Conservation (phyloP, 2,888 invertebrate genomes). For the Branchipolynoe longqiensis region DNA sequence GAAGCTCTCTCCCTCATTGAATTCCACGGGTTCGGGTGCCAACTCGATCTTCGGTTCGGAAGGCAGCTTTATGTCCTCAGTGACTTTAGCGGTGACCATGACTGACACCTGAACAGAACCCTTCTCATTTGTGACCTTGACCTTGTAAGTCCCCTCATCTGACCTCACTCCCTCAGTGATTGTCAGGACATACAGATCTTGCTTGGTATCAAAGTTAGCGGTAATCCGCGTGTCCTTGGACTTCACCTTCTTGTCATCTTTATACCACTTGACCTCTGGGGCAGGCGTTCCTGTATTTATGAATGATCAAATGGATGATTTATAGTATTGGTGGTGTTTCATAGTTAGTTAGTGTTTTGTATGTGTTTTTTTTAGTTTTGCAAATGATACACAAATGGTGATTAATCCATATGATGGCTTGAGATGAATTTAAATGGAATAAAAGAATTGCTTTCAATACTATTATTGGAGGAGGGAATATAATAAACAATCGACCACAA, state of each 20-base stretch:
- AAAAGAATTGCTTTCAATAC: too few relatives aligned
- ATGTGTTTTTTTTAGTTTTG: too few relatives aligned
- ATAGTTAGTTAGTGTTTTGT: too few relatives aligned
- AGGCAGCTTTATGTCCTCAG: neutral
- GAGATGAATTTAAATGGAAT: too few relatives aligned
- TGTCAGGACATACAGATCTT: constrained; percentile 60
- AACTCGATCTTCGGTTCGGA: constrained; percentile 25
- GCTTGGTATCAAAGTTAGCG: constrained; percentile 49
- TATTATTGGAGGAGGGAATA: too few relatives aligned
- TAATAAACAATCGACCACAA: too few relatives aligned
- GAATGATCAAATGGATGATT: constrained; percentile 8
- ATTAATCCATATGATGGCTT: too few relatives aligned
- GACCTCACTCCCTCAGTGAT: constrained; percentile 60
- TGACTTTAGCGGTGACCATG: constrained; percentile 17
- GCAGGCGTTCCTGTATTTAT: constrained; percentile 60
- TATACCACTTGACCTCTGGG: constrained; percentile 78
- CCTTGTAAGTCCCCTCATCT: constrained; percentile 65
- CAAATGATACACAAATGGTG: too few relatives aligned
- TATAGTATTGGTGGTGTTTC: too few relatives aligned
- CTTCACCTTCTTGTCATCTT: constrained; percentile 70
- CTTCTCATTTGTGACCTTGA: constrained; percentile 64
- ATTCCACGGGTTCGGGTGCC: constrained; percentile 58
- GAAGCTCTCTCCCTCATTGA: constrained; percentile 62
- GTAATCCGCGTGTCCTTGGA: constrained; percentile 59
- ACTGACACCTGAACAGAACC: constrained; percentile 45